A percentile compares a stretch with the other conserved stretches of the same genome.
phyloP scores from a whole-genome alignment of 2,888 invertebrate genomes.

The Drosophila picticornis region DNA sequence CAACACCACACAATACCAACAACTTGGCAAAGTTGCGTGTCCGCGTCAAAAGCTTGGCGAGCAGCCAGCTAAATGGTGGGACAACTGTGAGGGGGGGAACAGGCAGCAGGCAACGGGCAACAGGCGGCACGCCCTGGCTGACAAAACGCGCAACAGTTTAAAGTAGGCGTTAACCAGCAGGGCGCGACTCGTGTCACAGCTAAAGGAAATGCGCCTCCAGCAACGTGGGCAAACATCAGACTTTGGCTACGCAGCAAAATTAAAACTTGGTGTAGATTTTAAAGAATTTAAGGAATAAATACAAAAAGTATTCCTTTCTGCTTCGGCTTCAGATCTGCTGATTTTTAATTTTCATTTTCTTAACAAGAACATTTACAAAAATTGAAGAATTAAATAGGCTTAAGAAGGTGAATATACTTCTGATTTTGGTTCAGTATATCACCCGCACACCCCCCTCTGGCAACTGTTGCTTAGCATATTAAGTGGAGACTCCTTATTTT shows the following conservation, averaged over 20 bases:
- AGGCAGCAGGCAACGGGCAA: slow-evolving; percentile 8
- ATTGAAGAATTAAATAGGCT: not conserved
- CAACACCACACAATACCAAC: slow-evolving; percentile 16
- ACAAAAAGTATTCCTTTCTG: not conserved
- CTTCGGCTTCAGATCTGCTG: not conserved
- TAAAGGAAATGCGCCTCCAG: slow-evolving; percentile 20
- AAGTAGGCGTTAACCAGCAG: slow-evolving; percentile 54
- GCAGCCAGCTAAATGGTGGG: slow-evolving; percentile 29
- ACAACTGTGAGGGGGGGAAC: not conserved
- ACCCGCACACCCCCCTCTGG: not conserved
- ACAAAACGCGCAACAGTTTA: slow-evolving; percentile 72
- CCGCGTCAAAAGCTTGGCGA: slow-evolving; percentile 55
- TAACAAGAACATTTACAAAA: no score
- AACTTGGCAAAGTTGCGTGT: slow-evolving; percentile 41
- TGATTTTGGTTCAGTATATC: not conserved
- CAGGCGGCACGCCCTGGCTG: slow-evolving; percentile 60
- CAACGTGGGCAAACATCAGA: slow-evolving; percentile 54
- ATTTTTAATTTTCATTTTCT: not conserved
- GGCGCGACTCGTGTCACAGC: slow-evolving; percentile 48
- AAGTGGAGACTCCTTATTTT: slow-evolving; percentile 42
- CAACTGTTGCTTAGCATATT: slow-evolving; percentile 71
- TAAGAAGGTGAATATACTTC: not conserved
- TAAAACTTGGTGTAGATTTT: not conserved
- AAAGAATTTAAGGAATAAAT: not conserved
- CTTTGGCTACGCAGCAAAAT: slow-evolving; percentile 4